Evolutionary conservation across 1,140 invertebrate species (phyloP).

Genomic region (Lasioglossum albipes): DNA sequence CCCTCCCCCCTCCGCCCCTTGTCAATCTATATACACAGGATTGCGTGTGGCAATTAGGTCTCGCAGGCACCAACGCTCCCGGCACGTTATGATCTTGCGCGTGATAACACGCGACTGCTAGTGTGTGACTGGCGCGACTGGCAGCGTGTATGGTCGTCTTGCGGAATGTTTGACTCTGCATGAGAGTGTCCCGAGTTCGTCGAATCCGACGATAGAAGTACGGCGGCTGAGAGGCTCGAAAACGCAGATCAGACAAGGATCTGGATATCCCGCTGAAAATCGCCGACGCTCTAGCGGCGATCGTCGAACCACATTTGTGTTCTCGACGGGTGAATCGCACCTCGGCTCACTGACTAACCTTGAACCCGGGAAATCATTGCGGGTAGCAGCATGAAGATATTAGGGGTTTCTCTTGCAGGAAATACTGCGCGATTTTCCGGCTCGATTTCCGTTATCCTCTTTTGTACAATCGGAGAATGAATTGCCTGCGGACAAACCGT

Average conservation of each 20-base stretch:
- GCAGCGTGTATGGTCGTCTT: constrained; percentile 8
- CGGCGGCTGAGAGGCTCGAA: background rate
- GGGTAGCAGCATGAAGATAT: background rate
- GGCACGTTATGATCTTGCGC: constrained; percentile 44
- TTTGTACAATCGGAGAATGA: background rate
- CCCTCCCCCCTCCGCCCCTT: background rate
- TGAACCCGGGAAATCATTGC: too few species aligned
- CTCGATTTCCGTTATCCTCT: background rate
- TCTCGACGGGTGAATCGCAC: constrained; percentile 14
- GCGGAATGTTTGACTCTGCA: constrained; percentile 33
- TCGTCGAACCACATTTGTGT: background rate
- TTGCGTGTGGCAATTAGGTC: constrained; percentile 69
- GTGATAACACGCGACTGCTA: constrained; percentile 30
- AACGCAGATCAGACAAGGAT: background rate
- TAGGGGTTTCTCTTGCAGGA: background rate
- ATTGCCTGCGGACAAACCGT: background rate
- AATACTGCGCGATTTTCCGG: background rate
- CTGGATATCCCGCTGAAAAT: too few species aligned
- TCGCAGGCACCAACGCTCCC: constrained; percentile 66
- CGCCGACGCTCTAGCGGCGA: too few species aligned
- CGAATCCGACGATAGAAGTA: background rate
- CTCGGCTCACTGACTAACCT: constrained; percentile 18
- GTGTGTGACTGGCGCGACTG: constrained; percentile 26
- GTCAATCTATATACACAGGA: constrained; percentile 51
- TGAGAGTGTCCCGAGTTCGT: constrained; percentile 17